Base-by-base conservation (phyloP, 2,797 vertebrate genomes). In the Sebastes trivittatus region DNA sequence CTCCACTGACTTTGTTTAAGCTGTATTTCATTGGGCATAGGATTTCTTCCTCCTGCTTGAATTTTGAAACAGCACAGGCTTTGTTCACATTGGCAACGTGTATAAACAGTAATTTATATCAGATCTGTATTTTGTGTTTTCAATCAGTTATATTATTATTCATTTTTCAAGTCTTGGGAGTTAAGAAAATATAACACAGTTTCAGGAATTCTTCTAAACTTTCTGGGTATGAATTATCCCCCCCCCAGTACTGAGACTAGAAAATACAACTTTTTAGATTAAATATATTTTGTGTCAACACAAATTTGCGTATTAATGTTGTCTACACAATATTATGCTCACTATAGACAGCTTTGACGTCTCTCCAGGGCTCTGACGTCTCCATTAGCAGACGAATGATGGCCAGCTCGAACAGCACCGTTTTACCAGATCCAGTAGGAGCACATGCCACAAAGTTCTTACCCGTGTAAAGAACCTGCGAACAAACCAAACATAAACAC, bases 351-450 rank as follows among this genome's bases (percentile, higher is more conserved):
- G 97, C 97, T 96, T 98, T 99, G 94, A 98, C 94, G 72, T 97
- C 96, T 79, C 91, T 93, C 98, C 98, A 99, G 59, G 98, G 97
- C 80, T 97, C 95, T 67, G 96, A 94, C 16, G 94, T 95, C 93
- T 97, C 96, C 96, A 99, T 98, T 75, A 99, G 92, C 78, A 99
- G 94, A 82, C 97, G 97, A 87, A 97, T 96, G 92, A 99, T 97
- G 78, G 98, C 98, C 61, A 99, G 90, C 91, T 99, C 98, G 55
- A 99, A 99, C 73, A 99, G 91, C 11, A 97, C 97, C 2, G 98
- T 99, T 95, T 99, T 99, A 78, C 98, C 98, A 89, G 98, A 99
- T 88, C 98, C 98, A 83, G 98, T 99, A 0, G 98, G 98, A 86
- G 98, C 98, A 93, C 96, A 98, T 68, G 96, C 95, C 83, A 99